phyloP scores from a whole-genome alignment of 2,113 vertebrate genomes.

The Antigone vipio region DNA sequence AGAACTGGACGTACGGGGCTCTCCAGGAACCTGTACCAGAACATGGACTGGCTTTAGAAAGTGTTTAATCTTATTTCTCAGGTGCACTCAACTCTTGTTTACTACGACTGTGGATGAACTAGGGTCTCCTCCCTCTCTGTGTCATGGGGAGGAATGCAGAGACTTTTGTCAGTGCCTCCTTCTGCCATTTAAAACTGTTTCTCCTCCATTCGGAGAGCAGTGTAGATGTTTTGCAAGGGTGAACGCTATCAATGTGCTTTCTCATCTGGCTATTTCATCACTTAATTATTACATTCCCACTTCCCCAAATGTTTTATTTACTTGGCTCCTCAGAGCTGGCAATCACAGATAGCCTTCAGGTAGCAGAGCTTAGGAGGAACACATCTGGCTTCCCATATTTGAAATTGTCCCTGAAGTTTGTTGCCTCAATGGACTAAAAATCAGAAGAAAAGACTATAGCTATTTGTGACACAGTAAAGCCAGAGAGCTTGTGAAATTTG shows the following conservation, averaged over 20 bases:
- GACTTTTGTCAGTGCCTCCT: background rate
- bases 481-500: background rate
- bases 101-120: fast-evolving
- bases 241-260: background rate
- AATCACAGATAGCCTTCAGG: background rate
- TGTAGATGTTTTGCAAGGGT: background rate
- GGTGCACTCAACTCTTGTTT: background rate
- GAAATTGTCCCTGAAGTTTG: background rate
- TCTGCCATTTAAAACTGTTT: background rate
- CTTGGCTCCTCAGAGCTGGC: background rate
- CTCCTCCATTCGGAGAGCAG: background rate
- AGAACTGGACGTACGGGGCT: background rate
- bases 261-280: background rate
- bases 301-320: background rate
- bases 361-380: background rate
- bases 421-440: background rate
- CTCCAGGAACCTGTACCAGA: background rate
- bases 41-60: background rate
- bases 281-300: background rate
- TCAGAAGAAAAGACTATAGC: background rate
- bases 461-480: background rate
- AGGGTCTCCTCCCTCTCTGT: background rate
- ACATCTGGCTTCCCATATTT: background rate
- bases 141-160: background rate
- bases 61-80: background rate